Base-by-base conservation (phyloP, 2,797 vertebrate genomes). In the Denticeps clupeoides region DNA sequence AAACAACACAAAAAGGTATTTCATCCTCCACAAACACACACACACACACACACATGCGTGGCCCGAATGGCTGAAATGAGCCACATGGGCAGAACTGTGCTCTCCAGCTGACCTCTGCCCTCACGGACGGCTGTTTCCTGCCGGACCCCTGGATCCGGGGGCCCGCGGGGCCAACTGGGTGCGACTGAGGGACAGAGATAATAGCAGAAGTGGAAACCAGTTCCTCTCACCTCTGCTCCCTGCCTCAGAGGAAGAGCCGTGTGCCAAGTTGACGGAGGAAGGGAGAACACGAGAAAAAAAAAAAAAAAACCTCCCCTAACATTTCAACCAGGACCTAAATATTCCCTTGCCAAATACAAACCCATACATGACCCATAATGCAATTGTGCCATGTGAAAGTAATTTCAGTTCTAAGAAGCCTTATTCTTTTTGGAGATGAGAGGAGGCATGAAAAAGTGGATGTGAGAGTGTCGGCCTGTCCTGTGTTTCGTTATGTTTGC, bases 151-250 rank as follows among this genome's bases (percentile, higher is more conserved):
- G 18, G 18, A n/a, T n/a, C 4, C 16, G 16, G 8, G 38, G 18
- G 19, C 10, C 35, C 19, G 35, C 38, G 3, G 22, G 22, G 3
- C 22, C 22, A 3, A 22, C 5, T 3, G 22, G n/a, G n/a, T n/a
- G n/a, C n/a, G n/a, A n/a, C n/a, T 82, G 80, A 56, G 52, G 65
- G 63, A 60, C 59, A 55, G 70, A 80, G 80, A 83, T 82, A 82
- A 79, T 78, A 76, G 35, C 9, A 47, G 48, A 38, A 70, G 71
- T 83, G 79, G 80, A 83, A 83, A 80, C 74, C 74, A 72, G 65
- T 70, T 75, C 79, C 35, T 10, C 35, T 81, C 73, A 76, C 74
- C 55, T 74, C 68, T 56, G 61, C 66, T 74, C 73, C 71, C 72
- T 75, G 74, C 75, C 78, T 79, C 69, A 58, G 65, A 75, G 69